Conservation (phyloP, 2,797 vertebrate species). For the Crax fasciolata region DNA sequence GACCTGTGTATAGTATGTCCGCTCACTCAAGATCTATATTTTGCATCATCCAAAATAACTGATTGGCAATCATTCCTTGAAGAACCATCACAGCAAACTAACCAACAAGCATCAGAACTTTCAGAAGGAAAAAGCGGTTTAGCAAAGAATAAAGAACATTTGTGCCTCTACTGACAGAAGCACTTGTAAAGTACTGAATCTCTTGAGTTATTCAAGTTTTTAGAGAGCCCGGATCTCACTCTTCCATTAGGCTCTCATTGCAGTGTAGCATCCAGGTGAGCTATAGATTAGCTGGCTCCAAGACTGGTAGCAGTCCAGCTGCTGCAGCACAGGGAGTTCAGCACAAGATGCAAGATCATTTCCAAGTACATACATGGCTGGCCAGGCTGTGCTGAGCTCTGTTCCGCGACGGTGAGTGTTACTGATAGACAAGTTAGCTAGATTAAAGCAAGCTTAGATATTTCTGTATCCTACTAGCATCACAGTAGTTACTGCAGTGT, state of each 20-base stretch:
- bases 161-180: slow-evolving; percentile 4
- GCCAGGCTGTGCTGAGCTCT: slow-evolving; percentile 60
- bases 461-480: neutral
- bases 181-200: slow-evolving; percentile 29
- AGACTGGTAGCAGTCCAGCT: slow-evolving; percentile 62
- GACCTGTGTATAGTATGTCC: neutral
- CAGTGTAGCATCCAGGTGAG: neutral
- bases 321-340: slow-evolving; percentile 68
- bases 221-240: neutral
- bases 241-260: neutral
- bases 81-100: slow-evolving; percentile 21
- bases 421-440: slow-evolving; percentile 13
- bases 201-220: slow-evolving; percentile 73
- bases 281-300: slow-evolving; percentile 33
- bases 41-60: neutral
- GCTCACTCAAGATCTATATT: neutral
- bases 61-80: neutral
- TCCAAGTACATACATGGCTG: neutral
- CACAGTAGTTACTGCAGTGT: slow-evolving; percentile 40
- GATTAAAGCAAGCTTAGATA: slow-evolving; percentile 59
- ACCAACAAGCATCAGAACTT: slow-evolving; percentile 1
- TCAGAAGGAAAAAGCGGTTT: slow-evolving; percentile 17
- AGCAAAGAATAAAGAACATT: neutral
- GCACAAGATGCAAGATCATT: neutral
- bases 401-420: slow-evolving; percentile 2